These are phyloP conservation scores for Chaetoderma sp. DNA, from an alignment of 2,888 invertebrate genomes.

Conservation along the genomic window DNA sequence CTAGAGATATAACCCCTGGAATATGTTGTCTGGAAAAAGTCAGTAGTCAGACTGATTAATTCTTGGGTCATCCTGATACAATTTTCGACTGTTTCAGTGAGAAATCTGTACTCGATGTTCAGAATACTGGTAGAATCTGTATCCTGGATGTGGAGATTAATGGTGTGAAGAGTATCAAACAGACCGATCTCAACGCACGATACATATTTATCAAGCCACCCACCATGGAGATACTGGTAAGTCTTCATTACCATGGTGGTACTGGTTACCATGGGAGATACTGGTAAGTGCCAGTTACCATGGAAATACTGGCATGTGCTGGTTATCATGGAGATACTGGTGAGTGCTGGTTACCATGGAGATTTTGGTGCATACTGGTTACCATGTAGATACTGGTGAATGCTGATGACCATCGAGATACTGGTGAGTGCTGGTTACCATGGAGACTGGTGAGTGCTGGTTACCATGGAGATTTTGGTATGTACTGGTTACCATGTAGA, in stretches of 20 bases:
- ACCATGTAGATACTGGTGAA: no score
- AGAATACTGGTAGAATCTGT: constrained; percentile 85
- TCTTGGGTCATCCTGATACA: neutral
- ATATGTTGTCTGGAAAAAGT: neutral
- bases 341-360: no score
- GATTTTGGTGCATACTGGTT: no score
- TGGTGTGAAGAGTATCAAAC: constrained; percentile 90
- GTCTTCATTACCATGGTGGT: no score
- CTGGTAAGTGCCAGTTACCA: no score
- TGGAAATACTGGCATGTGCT: neutral
- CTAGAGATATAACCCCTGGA: neutral
- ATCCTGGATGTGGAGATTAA: constrained; percentile 95
- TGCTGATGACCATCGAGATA: no score
- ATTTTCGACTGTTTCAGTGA: constrained; percentile 75
- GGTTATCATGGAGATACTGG: no score
- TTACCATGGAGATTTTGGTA: no score
- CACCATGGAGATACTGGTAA: constrained; percentile 80
- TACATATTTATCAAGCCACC: constrained; percentile 95
- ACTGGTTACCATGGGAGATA: no score
- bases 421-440: no score
- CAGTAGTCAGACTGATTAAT: neutral
- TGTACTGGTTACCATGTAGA: no score
- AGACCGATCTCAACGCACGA: constrained; percentile 83
- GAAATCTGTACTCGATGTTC: constrained; percentile 85
- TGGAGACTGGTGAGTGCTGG: no score